Conservation (phyloP, 2,113 vertebrate genomes). For the Bos javanicus region DNA sequence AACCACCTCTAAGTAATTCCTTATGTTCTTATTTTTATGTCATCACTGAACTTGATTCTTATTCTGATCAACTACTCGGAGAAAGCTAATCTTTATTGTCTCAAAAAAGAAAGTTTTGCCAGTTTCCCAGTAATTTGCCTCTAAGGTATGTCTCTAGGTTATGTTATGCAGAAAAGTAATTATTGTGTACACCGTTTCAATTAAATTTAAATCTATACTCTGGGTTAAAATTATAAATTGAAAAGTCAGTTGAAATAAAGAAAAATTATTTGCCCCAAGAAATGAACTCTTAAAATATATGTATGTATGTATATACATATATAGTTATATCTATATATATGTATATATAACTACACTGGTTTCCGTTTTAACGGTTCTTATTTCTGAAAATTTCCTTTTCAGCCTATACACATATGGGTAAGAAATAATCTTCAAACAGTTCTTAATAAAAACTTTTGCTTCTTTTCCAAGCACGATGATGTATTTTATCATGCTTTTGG, state of each 20-base stretch:
- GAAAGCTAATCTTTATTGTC: slow-evolving; percentile 21
- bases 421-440: background rate
- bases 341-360: background rate
- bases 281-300: background rate
- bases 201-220: slow-evolving; percentile 34
- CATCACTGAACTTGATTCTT: background rate
- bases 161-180: slow-evolving; percentile 37
- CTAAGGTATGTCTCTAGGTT: background rate
- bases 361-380: background rate
- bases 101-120: background rate
- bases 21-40: slow-evolving; percentile 37
- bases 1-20: slow-evolving; percentile 9
- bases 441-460: background rate
- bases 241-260: background rate
- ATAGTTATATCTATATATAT: background rate
- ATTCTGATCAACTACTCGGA: background rate
- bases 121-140: slow-evolving; percentile 24
- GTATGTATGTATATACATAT: background rate
- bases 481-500: background rate
- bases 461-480: background rate
- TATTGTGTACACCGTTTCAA: background rate
- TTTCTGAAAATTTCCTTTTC: background rate
- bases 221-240: slow-evolving; percentile 17
- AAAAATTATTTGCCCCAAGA: background rate
- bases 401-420: background rate